Base-by-base conservation (phyloP, 1,140 invertebrate genomes). In the Trypoxylus dichotomus region DNA sequence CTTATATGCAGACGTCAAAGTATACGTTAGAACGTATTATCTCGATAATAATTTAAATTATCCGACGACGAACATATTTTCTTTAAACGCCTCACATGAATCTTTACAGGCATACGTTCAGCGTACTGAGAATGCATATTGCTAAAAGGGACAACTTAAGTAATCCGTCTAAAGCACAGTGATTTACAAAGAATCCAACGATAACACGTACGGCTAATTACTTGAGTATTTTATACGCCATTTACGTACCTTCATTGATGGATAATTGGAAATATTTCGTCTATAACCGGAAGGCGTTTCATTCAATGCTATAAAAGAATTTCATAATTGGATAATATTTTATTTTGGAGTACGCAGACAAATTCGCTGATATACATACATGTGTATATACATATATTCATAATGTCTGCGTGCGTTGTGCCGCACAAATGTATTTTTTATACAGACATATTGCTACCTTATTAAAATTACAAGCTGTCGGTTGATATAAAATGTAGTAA, bases 151-250 rank as follows among this genome's bases (percentile, higher is more conserved):
- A 74, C 72, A 74, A 32, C 72, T 41, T 74, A 74, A 74, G 72
- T 43, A 74, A 74, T 74, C 72, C 72, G 29, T 74, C 29, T 21
- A 21, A 13, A 41, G 21, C 15, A 10, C 72, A 25, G 27, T 21
- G 72, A 74, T 74, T 74, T 74, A 43, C 72, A 74, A 74, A 43
- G 72, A 74, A 74, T 74, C 29, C 72, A 24, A 74, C 72, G 32
- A 43, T 68, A 68, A 68, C 60, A 68, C 60, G 60, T 68, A 68
- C 24, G 27, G 60, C 60, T 68, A 68, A 68, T 68, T 68, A 68
- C 60, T 11, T 68, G 25, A 68, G 21, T 68, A 68, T 68, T 68
- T 68, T 68, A 68, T 68, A 68, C 25, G 60, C 60, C 21, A 68
- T 68, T 68, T 68, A 68, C n/a, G 60, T 68, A 68, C 60, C 13